Base-by-base conservation (phyloP, 2,113 vertebrate species). In the Triplophysa dalaica region DNA sequence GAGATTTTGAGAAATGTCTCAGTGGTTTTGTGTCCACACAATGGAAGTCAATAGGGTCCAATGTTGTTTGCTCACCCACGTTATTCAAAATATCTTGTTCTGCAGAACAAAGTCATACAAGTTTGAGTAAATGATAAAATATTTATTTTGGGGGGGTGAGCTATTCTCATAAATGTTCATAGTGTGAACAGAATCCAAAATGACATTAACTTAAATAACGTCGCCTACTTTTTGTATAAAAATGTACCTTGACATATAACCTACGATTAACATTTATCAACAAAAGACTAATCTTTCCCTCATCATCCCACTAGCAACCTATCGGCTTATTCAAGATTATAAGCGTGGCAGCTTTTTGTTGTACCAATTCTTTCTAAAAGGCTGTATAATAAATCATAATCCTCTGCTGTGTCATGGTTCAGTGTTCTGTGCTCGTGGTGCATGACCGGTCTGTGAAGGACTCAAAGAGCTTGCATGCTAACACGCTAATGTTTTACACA, bases 401-500 rank as follows among this genome's bases (percentile, higher is more conserved):
- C 50, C n/a, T 67, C 2, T 48, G 41, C 19, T 58, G n/a, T 73
- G 70, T 73, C 70, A 73, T 4, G 12, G 29, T 41, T 21, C 19
- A 73, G 1, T 73, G 70, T 60, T 38, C 26, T 21, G 17, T 60
- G 29, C 8, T 3, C 13, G 9, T 60, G 70, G 29, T 21, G 70
- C 54, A 73, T 14, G 33, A 58, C 70, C 13, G 54, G 11, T 72
- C n/a, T 38, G 17, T 33, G 26, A 72, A 54, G 14, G 70, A 60
- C 33, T 72, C 17, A 56, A 70, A 17, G 13, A 56, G 69, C 19
- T 33, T 10, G 50, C 69, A 56, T 19, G 67, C 1, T 56, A 70
- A 77, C 43, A 52, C 3, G 21, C 58, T 60, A 61, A 74, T 77
- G 26, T 77, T 52, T 52, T 68, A 48, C 38, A 48, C 77, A 60